Base-by-base conservation (phyloP, 1,140 invertebrate genomes). In the Drepana arcuata region DNA sequence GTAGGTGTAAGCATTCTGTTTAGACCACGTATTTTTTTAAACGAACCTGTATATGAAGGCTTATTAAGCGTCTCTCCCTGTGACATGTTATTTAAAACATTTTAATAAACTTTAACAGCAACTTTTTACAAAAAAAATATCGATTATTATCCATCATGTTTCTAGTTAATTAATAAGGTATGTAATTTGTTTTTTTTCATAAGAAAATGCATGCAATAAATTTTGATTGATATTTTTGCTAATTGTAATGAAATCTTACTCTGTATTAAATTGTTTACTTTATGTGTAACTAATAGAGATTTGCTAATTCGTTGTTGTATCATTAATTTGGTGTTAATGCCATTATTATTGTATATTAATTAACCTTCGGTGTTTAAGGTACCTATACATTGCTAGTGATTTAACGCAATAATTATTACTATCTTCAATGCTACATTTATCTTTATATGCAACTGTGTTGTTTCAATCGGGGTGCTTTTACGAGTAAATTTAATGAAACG, bases 171-270 rank as follows among this genome's bases (percentile, higher is more conserved):
- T 65, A n/a, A n/a, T n/a, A n/a, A n/a, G n/a, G n/a, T n/a, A n/a
- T n/a, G n/a, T n/a, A n/a, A n/a, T n/a, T n/a, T n/a, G n/a, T n/a
- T n/a, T n/a, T n/a, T n/a, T n/a, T n/a, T n/a, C n/a, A n/a, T n/a
- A n/a, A n/a, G n/a, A n/a, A 61, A 66, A 66, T 78, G 65, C 74
- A 73, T 74, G 74, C 69, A 79, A 79, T 79, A 79, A 74, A 68
- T 46, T 56, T 68, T 31, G 48, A 74, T 71, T 79, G 74, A 79
- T 79, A 79, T 79, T 79, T n/a, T 67, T 62, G 62, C 59, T 78
- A 69, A 53, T n/a, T n/a, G n/a, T n/a, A n/a, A n/a, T 69, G 60
- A 61, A 60, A 34, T 67, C 49, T 48, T 64, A 63, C 42, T 62
- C 44, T 64, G 51, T 60, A 67, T 56, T 58, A 61, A 58, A 49